Evolutionary conservation across 2,797 vertebrate species (phyloP).

Genomic region (Gambelia wislizenii): DNA sequence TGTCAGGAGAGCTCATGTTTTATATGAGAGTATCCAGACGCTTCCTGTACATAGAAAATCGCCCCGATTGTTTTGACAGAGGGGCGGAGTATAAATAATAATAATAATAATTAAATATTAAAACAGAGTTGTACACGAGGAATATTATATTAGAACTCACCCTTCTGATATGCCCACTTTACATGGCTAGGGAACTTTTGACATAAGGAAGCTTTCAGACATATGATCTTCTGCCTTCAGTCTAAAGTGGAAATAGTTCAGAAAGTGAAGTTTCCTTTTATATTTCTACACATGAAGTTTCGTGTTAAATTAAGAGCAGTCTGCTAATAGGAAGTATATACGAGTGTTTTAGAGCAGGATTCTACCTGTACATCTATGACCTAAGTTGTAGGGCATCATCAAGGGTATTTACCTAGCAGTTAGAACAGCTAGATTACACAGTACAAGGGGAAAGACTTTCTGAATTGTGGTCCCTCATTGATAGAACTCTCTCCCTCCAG

Average conservation of each 20-base stretch:
- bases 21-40: not conserved
- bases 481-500: not conserved
- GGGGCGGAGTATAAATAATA: too few relatives aligned
- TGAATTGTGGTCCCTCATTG: not conserved
- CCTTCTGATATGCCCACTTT: not conserved
- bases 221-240: not conserved
- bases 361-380: too few relatives aligned
- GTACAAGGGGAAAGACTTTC: not conserved
- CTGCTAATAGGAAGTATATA: not conserved
- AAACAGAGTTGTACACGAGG: not conserved
- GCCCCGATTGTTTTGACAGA: too few relatives aligned
- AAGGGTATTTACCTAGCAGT: not conserved
- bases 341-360: not conserved
- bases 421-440: conserved; percentile 1
- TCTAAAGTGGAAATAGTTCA: not conserved
- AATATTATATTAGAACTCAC: not conserved
- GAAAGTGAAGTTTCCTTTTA: too few relatives aligned
- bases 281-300: not conserved
- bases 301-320: not conserved
- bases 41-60: not conserved
- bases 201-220: not conserved
- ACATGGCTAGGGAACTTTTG: not conserved
- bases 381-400: not conserved
- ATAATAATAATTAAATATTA: too few relatives aligned
- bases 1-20: not conserved